Conservation (phyloP, 2,797 vertebrate genomes). For the Merluccius polli region DNA sequence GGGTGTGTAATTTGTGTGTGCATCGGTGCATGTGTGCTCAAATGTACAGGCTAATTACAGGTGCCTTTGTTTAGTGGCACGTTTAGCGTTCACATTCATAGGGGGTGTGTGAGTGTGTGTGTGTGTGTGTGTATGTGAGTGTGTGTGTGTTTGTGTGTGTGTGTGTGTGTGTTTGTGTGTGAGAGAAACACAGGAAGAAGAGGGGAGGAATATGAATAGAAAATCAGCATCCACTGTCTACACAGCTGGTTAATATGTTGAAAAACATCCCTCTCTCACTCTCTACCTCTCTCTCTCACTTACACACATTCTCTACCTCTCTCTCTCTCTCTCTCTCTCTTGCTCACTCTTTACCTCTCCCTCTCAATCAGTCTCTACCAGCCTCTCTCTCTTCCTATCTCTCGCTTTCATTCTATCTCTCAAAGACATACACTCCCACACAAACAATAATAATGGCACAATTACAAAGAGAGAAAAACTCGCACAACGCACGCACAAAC, state of each 20-base stretch:
- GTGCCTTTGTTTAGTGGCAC: neutral
- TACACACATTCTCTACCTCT: neutral
- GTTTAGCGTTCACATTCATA: neutral
- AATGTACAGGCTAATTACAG: neutral
- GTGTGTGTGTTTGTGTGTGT: neutral
- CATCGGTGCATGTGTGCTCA: neutral
- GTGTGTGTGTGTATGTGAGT: neutral
- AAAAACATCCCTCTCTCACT: neutral
- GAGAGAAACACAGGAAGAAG: slow-evolving; percentile 19
- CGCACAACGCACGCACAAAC: too few species aligned
- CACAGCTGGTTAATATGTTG: slow-evolving; percentile 58
- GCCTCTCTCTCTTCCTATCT: neutral
- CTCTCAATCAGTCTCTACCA: neutral
- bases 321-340: neutral
- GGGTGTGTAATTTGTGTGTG: neutral
- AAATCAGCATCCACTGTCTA: slow-evolving; percentile 58
- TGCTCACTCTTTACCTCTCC: slow-evolving; percentile 10
- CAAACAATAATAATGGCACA: neutral
- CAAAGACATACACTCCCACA: neutral
- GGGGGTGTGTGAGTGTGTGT: neutral
- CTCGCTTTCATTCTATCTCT: neutral
- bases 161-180: slow-evolving; percentile 9
- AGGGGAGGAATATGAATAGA: slow-evolving; percentile 24
- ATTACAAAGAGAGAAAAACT: neutral
- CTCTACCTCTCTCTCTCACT: slow-evolving; percentile 11